These are phyloP conservation scores for Panthera leo DNA, from an alignment of 2,113 vertebrate genomes.

Conservation along the genomic window DNA sequence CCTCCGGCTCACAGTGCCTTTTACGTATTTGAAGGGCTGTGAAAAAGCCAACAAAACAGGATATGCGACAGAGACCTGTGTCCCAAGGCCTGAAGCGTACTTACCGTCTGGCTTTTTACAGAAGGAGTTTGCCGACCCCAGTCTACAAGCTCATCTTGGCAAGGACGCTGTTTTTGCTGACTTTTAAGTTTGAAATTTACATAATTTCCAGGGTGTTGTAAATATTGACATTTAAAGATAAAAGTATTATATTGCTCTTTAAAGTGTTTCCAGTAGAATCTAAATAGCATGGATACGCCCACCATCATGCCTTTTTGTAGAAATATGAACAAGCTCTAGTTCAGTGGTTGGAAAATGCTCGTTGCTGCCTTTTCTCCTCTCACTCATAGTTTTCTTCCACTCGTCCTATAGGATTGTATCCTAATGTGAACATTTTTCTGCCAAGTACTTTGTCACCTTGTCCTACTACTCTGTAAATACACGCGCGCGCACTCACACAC, in stretches of 20 bases:
- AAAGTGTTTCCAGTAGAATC: background rate
- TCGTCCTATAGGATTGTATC: background rate
- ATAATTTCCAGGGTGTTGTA: background rate
- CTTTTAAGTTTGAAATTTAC: background rate
- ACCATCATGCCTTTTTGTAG: background rate
- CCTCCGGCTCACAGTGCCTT: background rate
- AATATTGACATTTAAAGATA: constrained; percentile 8
- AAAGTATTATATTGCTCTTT: background rate
- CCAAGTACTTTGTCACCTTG: background rate
- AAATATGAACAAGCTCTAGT: background rate
- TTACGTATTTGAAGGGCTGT: background rate
- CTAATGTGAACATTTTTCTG: background rate
- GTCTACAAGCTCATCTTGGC: background rate
- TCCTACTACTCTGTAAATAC: background rate
- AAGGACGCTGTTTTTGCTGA: background rate
- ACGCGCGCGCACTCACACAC: no score
- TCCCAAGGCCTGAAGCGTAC: background rate
- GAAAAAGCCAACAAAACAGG: background rate
- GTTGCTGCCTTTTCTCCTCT: background rate
- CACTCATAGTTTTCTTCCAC: background rate
- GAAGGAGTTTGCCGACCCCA: background rate
- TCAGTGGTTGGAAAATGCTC: background rate
- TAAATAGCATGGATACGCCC: background rate
- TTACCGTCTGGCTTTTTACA: background rate
- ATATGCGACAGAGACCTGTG: background rate